These are phyloP conservation scores for Lamprologus speciosus DNA, from an alignment of 2,113 vertebrate genomes.

Conservation along the genomic window DNA sequence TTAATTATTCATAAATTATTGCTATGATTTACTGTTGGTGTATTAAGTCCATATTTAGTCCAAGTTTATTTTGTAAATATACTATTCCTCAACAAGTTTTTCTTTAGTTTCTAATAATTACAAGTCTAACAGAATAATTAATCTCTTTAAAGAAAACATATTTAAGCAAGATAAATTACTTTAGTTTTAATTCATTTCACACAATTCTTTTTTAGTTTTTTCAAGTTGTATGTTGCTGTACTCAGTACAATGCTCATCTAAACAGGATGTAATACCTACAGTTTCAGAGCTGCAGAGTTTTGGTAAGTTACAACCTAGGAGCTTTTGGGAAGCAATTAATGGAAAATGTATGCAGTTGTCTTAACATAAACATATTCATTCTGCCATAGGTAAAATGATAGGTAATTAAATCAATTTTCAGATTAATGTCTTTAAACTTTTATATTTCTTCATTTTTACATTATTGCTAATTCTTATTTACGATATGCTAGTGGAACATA, in stretches of 20 bases:
- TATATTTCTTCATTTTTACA: background rate
- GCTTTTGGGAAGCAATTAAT: fast-evolving
- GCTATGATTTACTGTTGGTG: fast-evolving
- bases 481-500: background rate
- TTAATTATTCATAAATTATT: background rate
- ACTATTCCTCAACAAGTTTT: too few species aligned
- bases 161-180: fast-evolving
- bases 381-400: background rate
- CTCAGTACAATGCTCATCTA: too few species aligned
- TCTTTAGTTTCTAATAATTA: too few species aligned
- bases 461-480: background rate
- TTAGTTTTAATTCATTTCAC: fast-evolving
- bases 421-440: background rate
- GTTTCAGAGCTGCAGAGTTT: too few species aligned
- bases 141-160: too few species aligned
- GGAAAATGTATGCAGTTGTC: fast-evolving
- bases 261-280: fast-evolving
- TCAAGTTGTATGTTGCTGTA: fast-evolving
- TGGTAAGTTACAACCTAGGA: background rate
- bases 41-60: too few species aligned
- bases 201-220: too few species aligned
- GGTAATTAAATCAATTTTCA: background rate
- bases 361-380: background rate
- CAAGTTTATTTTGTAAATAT: fast-evolving
- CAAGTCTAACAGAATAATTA: too few species aligned